A percentile compares a stretch with the other conserved stretches of the same genome.
These are phyloP conservation scores for Centroberyx gerrardi DNA, from an alignment of 2,797 vertebrate genomes.

Conservation along the genomic window DNA sequence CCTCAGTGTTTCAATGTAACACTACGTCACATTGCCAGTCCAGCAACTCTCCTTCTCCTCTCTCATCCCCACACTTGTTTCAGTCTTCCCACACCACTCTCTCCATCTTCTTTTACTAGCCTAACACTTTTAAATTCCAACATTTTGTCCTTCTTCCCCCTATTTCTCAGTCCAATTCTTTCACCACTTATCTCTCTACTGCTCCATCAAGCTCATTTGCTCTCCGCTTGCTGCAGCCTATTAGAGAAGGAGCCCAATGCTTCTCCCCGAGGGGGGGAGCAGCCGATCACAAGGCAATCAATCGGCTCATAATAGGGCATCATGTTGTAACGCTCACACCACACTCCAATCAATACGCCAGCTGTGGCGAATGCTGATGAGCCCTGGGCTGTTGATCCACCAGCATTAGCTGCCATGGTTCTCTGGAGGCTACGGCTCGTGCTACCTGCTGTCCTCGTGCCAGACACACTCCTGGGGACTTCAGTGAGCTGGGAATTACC, in stretches of 20 bases:
- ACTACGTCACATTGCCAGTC: constrained; percentile 21
- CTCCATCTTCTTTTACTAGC: constrained; percentile 8
- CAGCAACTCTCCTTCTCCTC: constrained; percentile 28
- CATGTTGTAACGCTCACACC: constrained; percentile 71
- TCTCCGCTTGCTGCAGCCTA: constrained; percentile 26
- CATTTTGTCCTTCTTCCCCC: not conserved
- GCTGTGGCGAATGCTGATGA: constrained; percentile 71
- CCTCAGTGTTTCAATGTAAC: constrained; percentile 57
- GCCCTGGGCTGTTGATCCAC: constrained; percentile 42
- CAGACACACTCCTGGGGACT: not conserved
- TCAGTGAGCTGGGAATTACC: constrained; percentile 1
- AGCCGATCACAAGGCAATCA: constrained; percentile 81
- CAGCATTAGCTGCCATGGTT: constrained; percentile 32
- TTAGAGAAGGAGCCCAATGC: constrained; percentile 7
- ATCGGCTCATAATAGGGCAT: constrained; percentile 81
- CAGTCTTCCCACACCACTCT: constrained; percentile 5
- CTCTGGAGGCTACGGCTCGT: constrained; percentile 3
- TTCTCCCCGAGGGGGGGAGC: constrained; percentile 6
- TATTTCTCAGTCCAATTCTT: constrained; percentile 12
- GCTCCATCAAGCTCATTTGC: constrained; percentile 25
- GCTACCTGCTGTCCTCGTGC: constrained; percentile 28
- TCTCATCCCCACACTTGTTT: constrained; percentile 21
- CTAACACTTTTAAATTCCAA: constrained; percentile 9
- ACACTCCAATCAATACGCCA: constrained; percentile 74
- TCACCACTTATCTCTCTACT: not conserved